Base-by-base conservation (phyloP, 2,888 invertebrate species). In the Drosophila kanekoi region DNA sequence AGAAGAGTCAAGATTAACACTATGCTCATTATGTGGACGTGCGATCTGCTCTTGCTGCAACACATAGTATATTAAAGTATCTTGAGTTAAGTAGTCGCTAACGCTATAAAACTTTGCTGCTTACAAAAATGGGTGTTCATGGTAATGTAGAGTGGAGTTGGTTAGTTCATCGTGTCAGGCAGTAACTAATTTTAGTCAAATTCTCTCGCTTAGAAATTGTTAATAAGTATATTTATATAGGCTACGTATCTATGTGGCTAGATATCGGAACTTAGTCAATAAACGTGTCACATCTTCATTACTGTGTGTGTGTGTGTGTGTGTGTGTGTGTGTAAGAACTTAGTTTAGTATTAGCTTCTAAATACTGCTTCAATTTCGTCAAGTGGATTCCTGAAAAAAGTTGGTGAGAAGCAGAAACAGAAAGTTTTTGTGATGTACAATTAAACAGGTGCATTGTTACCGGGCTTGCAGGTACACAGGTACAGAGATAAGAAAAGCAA, bases 321-420 rank as follows among this genome's bases (percentile, higher is more conserved):
- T 61, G 45, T 48, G 53, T 41, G 62, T 45, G 65, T 72, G 45
- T 72, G 62, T 63, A 45, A 69, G 61, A 73, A 68, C 66, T 82
- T 79, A 75, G 58, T 78, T 59, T 65, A 73, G 78, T 86, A 81
- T 92, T 91, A 92, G 89, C 90, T 90, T 92, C 87, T 92, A 91
- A 93, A 91, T 89, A 92, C 93, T 89, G 92, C 93, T 91, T 92
- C 93, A 87, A 92, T 91, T 92, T 92, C 92, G 80, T 91, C 92
- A 77, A 92, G 89, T 89, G 91, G 91, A 90, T 92, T 92, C 92
- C 92, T 93, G 91, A 75, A 90, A 90, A 81, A 82, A 81, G 72
- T 79, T 71, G 59, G 56, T 68, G 67, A 75, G 51, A 76, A 77
- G 76, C 69, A 83, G 60, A 79, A 86, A 81, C 74, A 88, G 72